Conservation (phyloP, 2,797 vertebrate genomes). For the Leucoraja ocellata region DNA sequence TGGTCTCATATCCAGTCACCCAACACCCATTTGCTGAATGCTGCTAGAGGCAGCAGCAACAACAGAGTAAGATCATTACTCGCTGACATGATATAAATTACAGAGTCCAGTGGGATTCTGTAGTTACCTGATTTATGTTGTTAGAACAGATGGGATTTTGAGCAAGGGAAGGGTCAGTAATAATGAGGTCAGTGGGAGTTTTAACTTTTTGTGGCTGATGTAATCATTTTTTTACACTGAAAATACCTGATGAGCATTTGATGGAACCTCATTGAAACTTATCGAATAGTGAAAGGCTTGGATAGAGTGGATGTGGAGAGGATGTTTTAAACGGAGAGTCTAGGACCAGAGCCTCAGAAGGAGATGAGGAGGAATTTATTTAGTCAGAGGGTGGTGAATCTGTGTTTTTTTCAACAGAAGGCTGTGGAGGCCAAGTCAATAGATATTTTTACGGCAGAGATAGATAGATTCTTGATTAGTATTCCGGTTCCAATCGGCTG, state of each 20-base stretch:
- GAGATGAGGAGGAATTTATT: too few relatives aligned
- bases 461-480: too few relatives aligned
- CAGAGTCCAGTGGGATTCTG: background rate
- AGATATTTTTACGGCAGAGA: too few relatives aligned
- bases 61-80: slow-evolving; percentile 10
- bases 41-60: background rate
- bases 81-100: slow-evolving; percentile 12
- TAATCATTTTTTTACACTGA: background rate
- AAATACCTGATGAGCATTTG: background rate
- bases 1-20: background rate
- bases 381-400: too few relatives aligned
- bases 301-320: too few relatives aligned
- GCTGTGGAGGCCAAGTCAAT: too few relatives aligned
- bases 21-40: background rate
- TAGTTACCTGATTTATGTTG: slow-evolving; percentile 9
- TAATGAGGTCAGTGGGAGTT: slow-evolving; percentile 2
- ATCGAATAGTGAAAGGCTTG: too few relatives aligned
- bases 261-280: too few relatives aligned
- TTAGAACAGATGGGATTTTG: background rate
- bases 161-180: background rate
- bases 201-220: background rate
- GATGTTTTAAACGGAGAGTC: too few relatives aligned
- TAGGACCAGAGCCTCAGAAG: too few relatives aligned
- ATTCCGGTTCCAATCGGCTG: too few relatives aligned
- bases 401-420: too few relatives aligned